phyloP scores from a whole-genome alignment of 2,888 invertebrate species.

The Eristalis intricaria region DNA sequence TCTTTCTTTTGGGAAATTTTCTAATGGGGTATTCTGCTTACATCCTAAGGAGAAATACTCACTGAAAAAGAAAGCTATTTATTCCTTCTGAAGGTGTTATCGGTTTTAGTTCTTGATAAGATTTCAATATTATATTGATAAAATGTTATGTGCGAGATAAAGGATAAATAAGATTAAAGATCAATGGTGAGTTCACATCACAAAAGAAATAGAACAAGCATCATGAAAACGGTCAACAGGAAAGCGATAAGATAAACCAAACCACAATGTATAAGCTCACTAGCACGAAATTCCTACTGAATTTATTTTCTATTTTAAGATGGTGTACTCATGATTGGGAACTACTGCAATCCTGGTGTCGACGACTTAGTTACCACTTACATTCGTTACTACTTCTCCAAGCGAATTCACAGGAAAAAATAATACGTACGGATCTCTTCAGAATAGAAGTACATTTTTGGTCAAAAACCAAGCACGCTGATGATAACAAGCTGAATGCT shows the following conservation, averaged over 20 bases:
- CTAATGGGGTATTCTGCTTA: no score
- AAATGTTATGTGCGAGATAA: not conserved
- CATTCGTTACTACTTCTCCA: not conserved
- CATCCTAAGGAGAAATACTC: no score
- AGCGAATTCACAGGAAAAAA: not conserved
- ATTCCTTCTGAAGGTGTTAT: no score
- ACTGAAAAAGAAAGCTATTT: no score
- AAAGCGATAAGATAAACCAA: not conserved
- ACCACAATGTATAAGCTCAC: not conserved
- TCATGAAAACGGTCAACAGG: not conserved
- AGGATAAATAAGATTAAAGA: not conserved
- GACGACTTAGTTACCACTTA: no score
- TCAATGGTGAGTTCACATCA: not conserved
- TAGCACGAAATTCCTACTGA: not conserved
- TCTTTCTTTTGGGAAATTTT: no score
- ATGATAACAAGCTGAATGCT: constrained; percentile 14
- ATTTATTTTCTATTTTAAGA: not conserved
- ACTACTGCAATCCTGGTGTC: no score
- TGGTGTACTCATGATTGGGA: not conserved
- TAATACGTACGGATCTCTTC: not conserved
- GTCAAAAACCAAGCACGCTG: not conserved
- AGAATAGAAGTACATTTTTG: not conserved
- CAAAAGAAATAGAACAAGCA: not conserved
- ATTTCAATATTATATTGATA: not conserved
- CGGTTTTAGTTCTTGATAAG: no score